Percentiles rank a stretch among this genome's conserved stretches.
These are phyloP conservation scores for Poeciliopsis retropinna DNA, from an alignment of 2,113 vertebrate species.

Conservation along the genomic window DNA sequence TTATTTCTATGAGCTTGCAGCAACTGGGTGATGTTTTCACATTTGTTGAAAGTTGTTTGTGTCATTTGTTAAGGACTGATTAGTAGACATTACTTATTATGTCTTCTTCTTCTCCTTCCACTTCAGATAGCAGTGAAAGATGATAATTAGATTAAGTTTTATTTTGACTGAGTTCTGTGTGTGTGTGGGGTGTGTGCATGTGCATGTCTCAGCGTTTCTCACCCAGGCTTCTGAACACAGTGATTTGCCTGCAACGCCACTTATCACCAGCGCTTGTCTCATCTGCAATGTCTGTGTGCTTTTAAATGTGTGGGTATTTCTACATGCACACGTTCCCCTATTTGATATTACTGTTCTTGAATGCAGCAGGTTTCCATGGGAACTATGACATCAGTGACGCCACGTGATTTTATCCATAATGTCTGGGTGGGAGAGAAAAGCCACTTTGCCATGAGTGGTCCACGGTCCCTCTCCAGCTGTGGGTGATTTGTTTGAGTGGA, in stretches of 20 bases:
- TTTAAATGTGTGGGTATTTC: constrained; percentile 19
- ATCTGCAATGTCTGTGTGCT: constrained; percentile 22
- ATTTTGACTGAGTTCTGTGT: neutral
- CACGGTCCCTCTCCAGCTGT: constrained; percentile 33
- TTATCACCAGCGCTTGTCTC: constrained; percentile 21
- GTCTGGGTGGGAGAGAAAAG: constrained; percentile 12
- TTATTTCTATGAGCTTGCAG: constrained; percentile 16
- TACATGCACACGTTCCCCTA: constrained; percentile 11
- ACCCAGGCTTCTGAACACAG: constrained; percentile 4
- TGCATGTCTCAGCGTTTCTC: neutral
- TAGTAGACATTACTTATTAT: neutral
- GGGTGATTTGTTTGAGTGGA: constrained; percentile 44
- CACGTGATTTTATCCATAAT: constrained; percentile 43
- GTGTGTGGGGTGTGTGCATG: no score
- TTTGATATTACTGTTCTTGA: constrained; percentile 33
- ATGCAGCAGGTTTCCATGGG: constrained; percentile 65
- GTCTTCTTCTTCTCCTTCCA: neutral
- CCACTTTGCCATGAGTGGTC: constrained; percentile 46
- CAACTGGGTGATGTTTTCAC: neutral
- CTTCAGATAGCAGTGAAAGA: neutral
- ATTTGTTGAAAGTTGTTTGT: neutral
- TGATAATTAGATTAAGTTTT: neutral
- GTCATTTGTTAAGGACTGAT: neutral
- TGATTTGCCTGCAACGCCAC: constrained; percentile 1
- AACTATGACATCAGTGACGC: constrained; percentile 63